These are phyloP conservation scores for Canis aureus DNA, from an alignment of 2,113 vertebrate species.

Conservation along the genomic window DNA sequence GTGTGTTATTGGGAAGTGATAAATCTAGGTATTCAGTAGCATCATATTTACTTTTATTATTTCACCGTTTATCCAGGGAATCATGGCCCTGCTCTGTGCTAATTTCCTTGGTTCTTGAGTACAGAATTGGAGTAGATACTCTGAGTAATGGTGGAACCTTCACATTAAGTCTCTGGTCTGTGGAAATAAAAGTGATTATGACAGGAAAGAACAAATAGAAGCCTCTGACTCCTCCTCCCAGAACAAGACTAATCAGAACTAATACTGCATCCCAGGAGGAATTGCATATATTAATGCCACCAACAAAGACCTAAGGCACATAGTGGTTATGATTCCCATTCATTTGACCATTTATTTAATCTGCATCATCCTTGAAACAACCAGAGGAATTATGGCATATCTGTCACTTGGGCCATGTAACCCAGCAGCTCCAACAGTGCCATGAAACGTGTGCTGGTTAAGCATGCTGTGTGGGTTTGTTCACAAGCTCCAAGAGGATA, in stretches of 20 bases:
- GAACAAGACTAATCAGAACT: background rate
- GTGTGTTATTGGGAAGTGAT: background rate
- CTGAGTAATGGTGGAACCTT: background rate
- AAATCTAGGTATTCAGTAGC: background rate
- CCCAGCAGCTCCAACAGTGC: background rate
- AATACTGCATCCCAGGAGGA: background rate
- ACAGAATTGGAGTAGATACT: background rate
- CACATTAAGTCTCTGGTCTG: background rate
- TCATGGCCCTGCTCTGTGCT: background rate
- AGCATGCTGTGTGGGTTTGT: background rate
- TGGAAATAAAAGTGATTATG: background rate
- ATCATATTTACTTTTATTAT: background rate
- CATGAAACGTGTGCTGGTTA: background rate
- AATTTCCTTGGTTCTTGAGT: background rate
- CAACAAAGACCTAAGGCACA: background rate
- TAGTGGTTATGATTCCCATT: background rate
- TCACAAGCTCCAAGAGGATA: background rate
- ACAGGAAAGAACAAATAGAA: background rate
- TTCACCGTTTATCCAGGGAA: background rate
- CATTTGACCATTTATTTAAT: background rate
- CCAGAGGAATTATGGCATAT: background rate
- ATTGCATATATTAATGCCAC: background rate
- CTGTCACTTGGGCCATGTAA: background rate
- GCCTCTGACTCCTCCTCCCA: background rate
- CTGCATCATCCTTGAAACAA: background rate